A percentile compares a stretch with the other conserved stretches of the same genome.
Conservation (phyloP, 1,140 invertebrate genomes). For the Drosophila sechellia region DNA sequence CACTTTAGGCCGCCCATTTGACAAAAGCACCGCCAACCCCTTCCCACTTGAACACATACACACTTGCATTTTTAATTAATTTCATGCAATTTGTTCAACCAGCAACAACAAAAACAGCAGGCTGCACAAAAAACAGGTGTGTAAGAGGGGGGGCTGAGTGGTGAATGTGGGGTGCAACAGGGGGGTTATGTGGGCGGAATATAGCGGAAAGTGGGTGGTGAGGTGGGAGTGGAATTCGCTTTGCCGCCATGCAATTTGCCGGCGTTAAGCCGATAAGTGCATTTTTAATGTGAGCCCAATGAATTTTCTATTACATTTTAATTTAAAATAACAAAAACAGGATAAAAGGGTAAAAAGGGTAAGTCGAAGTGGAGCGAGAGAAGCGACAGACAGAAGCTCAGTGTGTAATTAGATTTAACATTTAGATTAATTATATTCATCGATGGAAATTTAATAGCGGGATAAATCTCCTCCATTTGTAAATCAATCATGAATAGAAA, state of each 20-base stretch:
- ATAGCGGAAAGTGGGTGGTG: neutral
- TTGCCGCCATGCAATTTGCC: constrained; percentile 64
- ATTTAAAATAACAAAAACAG: constrained; percentile 77
- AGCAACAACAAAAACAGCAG: constrained; percentile 28
- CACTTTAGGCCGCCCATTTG: constrained; percentile 77
- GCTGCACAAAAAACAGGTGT: constrained; percentile 23
- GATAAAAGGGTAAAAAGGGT: neutral
- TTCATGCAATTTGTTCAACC: constrained; percentile 77
- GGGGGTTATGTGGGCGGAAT: neutral
- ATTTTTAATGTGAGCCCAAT: constrained; percentile 80
- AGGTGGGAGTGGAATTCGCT: constrained; percentile 17
- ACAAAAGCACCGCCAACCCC: constrained; percentile 53
- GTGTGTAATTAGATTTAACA: constrained; percentile 74
- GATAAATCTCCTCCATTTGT: constrained; percentile 55
- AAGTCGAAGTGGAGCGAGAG: neutral
- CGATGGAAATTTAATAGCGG: constrained; percentile 59
- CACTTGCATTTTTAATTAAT: constrained; percentile 80
- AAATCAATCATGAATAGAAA: constrained; percentile 71
- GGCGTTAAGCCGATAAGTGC: constrained; percentile 80
- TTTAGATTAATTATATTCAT: constrained; percentile 80
- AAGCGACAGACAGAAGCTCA: constrained; percentile 15
- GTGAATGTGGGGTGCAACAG: constrained; percentile 2
- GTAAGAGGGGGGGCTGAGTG: constrained; percentile 6
- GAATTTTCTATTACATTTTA: constrained; percentile 83
- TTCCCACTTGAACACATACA: constrained; percentile 13